Conservation (phyloP, 35 echinoderm and acorn worm genomes). For the Anneissia japonica region DNA sequence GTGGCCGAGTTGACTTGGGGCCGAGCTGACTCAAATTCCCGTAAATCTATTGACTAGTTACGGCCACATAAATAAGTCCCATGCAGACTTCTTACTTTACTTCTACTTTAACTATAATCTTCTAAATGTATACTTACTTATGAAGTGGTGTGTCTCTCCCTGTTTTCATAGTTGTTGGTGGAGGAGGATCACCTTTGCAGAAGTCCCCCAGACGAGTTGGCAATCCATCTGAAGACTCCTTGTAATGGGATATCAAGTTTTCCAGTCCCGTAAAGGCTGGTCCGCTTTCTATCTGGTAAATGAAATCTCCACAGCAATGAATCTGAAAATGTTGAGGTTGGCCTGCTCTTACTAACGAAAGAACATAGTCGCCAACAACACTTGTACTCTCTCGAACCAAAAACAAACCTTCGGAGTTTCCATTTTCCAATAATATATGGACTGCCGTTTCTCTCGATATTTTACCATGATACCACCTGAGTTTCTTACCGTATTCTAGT, state of each 20-base stretch:
- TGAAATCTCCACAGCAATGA: constrained; percentile 82
- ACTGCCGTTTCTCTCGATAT: constrained; percentile 87
- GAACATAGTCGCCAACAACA: constrained; percentile 76
- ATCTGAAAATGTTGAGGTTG: constrained; percentile 89
- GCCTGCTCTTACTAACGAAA: constrained; percentile 71
- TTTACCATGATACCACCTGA: constrained; percentile 88
- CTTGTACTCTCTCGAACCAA: constrained; percentile 79
- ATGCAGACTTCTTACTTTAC: too few relatives aligned
- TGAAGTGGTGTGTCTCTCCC: constrained; percentile 44
- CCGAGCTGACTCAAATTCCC: too few relatives aligned
- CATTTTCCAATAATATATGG: constrained; percentile 69
- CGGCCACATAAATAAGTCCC: too few relatives aligned
- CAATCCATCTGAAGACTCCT: constrained; percentile 26
- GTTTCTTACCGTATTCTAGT: constrained; percentile 68
- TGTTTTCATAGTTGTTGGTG: constrained; percentile 24
- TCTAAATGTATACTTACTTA: constrained; percentile 41
- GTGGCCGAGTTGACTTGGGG: too few relatives aligned
- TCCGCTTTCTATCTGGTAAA: constrained; percentile 70
- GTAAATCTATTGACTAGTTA: too few relatives aligned
- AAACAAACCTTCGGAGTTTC: constrained; percentile 51
- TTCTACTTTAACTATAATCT: too few relatives aligned
- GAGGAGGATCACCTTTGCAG: constrained; percentile 30
- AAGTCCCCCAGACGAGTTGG: constrained; percentile 36
- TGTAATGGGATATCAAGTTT: constrained; percentile 42
- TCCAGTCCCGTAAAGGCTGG: constrained; percentile 44